Base-by-base conservation (phyloP, 2,113 vertebrate species). In the Oncorhynchus nerka region DNA sequence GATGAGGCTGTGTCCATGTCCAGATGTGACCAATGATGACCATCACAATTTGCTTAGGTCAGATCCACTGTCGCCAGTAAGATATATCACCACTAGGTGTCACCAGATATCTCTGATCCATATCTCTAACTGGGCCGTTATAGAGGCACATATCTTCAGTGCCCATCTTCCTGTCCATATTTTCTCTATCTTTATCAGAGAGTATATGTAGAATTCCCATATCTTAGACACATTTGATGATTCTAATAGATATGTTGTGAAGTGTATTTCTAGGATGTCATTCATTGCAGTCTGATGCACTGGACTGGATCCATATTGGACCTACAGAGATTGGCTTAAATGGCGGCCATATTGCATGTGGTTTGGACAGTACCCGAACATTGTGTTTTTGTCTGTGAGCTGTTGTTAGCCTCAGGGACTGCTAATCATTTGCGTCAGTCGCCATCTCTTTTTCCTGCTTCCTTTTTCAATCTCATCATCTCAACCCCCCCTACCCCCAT, bases 91-190 rank as follows among this genome's bases (percentile, higher is more conserved):
- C 89, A 92, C 89, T 89, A 84, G 88, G 89, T 91, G 91, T 90
- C 92, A 91, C 86, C 86, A 90, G 86, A 90, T 83, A 87, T 87
- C 87, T 84, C 87, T 90, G 86, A 90, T 89, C 79, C 82, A 89
- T 90, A 90, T 92, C 87, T 90, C 65, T 74, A 28, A 67, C 13
- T 6, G 26, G 26, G 15, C 65, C 26, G 0, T 62, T 16, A 24
- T 2, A 22, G 59, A n/a, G 13, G 22, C 11, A 11, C 24, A 11
- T 22, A 64, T n/a, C 61, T 64, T 64, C 61, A 64, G n/a, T 22
- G 61, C n/a, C 20, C 51, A 55, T 5, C 51, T 55, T 15, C 51
- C 59, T 62, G 7, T 22, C n/a, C 2, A 24, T 19, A 4, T 55
- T 55, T 55, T 16, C 59, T 22, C 7, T 62, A 11, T 62, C 19